Conservation (phyloP, 2,888 invertebrate species). For the Prosapia bicincta region DNA sequence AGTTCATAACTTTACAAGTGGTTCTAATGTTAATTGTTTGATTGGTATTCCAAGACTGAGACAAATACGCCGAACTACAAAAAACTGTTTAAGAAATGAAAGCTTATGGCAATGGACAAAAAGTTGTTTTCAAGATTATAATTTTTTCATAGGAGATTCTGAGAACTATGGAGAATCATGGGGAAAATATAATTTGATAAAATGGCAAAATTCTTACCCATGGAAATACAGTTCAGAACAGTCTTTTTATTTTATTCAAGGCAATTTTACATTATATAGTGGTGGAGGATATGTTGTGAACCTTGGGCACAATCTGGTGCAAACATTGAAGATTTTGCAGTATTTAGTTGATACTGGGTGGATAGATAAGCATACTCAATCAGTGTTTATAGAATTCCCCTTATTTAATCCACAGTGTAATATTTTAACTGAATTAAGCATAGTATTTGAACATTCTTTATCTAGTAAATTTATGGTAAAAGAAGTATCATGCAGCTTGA, state of each 20-base stretch:
- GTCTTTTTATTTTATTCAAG: neutral
- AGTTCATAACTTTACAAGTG: neutral
- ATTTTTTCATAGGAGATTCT: neutral
- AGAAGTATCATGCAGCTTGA: neutral
- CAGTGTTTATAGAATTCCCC: neutral
- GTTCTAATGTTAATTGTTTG: neutral
- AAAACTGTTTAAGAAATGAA: neutral
- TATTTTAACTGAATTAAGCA: neutral
- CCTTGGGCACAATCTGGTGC: neutral
- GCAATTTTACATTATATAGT: neutral
- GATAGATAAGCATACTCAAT: neutral
- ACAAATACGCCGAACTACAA: neutral
- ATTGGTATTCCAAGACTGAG: neutral
- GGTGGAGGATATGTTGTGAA: neutral
- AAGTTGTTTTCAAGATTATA: neutral
- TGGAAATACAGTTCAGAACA: neutral
- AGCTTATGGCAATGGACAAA: neutral
- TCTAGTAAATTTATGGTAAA: neutral
- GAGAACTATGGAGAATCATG: neutral
- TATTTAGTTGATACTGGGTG: neutral
- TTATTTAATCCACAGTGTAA: neutral
- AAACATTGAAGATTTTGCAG: neutral
- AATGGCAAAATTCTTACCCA: neutral
- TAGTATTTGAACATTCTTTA: neutral
- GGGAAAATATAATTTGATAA: neutral